Base-by-base conservation (phyloP, 1,140 invertebrate genomes). In the Caenorhabditis elegans region DNA sequence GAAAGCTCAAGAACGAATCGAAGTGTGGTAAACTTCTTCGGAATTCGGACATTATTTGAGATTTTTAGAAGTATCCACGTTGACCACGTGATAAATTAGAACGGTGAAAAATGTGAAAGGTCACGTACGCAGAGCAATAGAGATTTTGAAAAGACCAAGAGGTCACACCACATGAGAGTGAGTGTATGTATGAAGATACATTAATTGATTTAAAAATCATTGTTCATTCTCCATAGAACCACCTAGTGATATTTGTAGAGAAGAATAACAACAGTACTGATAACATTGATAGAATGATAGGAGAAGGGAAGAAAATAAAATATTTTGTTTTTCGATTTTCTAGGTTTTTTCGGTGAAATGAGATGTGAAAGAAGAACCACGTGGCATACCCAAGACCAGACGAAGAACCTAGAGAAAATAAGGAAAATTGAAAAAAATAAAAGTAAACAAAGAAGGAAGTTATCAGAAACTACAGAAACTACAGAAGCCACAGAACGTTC, bases 111-210 rank as follows among this genome's bases (percentile, higher is more conserved):
- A 39, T 10, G n/a, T 17, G 34, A 6, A 3, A 8, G 60, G 34
- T 70, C 60, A 39, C 26, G 60, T 39, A 31, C 4, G 4, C 26
- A 34, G 26, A 70, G 34, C 11, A 17, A 60, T 24, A n/a, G 19
- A 22, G 13, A 2, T 70, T 22, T 17, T 10, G 19, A 10, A 19
- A 15, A 70, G 60, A 70, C 60, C 60, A 70, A 70, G 60, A 70
- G 60, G 60, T 70, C 60, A 70, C 60, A 34, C 60, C 60, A 39
- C 60, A 70, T 70, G 60, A 39, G 60, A 19, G 34, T n/a, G 13
- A 15, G 39, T 5, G 15, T 43, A 43, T 43, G 39, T 8, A 43
- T 43, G 39, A 5, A 43, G 39, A 15, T 15, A 5, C 39, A 39
- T 55, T 31, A 5, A 60, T 15, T 34, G 53, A 60, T 28, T 60